phyloP scores from a whole-genome alignment of 2,888 invertebrate genomes.

The Elegia similella region DNA sequence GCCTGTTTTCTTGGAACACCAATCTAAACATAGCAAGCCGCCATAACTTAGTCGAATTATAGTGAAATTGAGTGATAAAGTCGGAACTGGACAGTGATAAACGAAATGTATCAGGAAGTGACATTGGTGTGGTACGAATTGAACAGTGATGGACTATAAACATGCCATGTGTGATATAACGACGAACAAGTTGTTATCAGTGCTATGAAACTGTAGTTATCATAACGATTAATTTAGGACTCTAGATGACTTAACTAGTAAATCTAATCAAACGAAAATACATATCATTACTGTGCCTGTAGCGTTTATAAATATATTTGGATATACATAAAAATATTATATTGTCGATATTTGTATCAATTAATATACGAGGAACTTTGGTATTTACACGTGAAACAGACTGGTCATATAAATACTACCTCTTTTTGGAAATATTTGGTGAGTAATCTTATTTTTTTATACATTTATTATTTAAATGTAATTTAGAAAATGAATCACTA shows the following conservation, averaged over 20 bases:
- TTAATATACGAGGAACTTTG: constrained; percentile 3
- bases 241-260: constrained; percentile 50
- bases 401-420: constrained; percentile 29
- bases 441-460: constrained; percentile 23
- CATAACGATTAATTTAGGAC: constrained; percentile 31
- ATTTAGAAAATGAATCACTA: too few relatives aligned
- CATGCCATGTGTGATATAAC: constrained; percentile 20
- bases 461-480: too few relatives aligned
- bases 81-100: constrained; percentile 35
- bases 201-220: neutral
- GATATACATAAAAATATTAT: constrained; percentile 15
- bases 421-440: constrained; percentile 35
- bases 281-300: constrained; percentile 78
- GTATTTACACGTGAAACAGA: constrained; percentile 26
- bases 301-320: constrained; percentile 37
- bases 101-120: constrained; percentile 37
- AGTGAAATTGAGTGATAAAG: constrained; percentile 45
- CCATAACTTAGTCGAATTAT: constrained; percentile 53
- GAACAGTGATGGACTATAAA: constrained; percentile 27
- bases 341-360: constrained; percentile 1
- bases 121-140: constrained; percentile 25
- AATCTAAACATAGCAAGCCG: constrained; percentile 48
- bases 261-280: constrained; percentile 59
- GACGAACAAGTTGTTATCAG: constrained; percentile 6
- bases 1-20: constrained; percentile 40